phyloP scores from a whole-genome alignment of 2,113 vertebrate species.

The Mystacornis crossleyi region DNA sequence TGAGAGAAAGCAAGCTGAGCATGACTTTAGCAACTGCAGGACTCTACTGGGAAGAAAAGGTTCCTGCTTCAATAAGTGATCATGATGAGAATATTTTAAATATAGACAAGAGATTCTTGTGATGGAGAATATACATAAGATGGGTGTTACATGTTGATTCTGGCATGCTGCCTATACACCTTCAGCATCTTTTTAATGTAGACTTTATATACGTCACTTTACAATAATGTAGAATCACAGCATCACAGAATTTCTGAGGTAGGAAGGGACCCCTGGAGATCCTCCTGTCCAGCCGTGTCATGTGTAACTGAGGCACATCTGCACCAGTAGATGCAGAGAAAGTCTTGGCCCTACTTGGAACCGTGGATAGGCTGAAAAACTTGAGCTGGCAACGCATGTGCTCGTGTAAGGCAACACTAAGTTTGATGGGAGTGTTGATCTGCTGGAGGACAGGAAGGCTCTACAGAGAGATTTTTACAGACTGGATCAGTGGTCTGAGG shows the following conservation, averaged over 20 bases:
- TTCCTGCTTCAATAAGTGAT: not conserved
- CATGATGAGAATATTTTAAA: not conserved
- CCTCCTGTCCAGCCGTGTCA: not conserved
- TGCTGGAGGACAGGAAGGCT: not conserved
- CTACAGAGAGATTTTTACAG: not conserved
- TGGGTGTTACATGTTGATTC: not conserved
- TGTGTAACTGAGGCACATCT: not conserved
- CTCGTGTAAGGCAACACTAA: too few relatives aligned
- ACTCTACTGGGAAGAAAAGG: not conserved
- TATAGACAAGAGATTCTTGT: not conserved
- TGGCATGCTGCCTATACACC: not conserved
- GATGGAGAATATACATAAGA: not conserved
- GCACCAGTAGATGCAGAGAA: not conserved
- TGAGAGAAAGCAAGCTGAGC: not conserved
- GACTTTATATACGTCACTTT: not conserved
- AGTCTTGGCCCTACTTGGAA: not conserved
- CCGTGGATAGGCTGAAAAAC: not conserved
- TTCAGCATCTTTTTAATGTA: not conserved
- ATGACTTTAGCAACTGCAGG: not conserved
- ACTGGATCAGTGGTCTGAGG: not conserved
- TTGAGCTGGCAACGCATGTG: not conserved
- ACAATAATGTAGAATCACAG: not conserved
- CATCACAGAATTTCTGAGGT: not conserved
- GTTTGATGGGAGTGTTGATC: not conserved
- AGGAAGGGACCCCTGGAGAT: not conserved